These are phyloP conservation scores for Pterostichus niger DNA, from an alignment of 2,888 invertebrate genomes.

Conservation along the genomic window DNA sequence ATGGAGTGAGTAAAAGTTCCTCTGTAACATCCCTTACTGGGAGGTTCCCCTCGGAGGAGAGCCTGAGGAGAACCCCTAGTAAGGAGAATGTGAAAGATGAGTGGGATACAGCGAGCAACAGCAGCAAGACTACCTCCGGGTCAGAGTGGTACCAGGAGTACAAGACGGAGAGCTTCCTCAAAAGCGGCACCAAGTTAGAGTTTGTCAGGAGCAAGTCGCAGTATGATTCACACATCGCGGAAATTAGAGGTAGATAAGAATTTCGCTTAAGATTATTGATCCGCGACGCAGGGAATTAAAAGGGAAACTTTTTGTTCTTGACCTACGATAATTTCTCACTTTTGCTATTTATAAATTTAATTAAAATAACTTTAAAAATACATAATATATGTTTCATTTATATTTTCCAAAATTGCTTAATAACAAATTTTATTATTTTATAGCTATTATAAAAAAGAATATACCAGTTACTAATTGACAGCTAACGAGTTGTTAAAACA, in stretches of 20 bases:
- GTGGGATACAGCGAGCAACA: slow-evolving; percentile 75
- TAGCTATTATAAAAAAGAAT: too few species aligned
- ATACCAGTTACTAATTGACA: too few species aligned
- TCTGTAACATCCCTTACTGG: slow-evolving; percentile 78
- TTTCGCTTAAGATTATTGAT: slow-evolving; percentile 3
- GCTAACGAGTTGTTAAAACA: too few species aligned
- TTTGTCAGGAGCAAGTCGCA: slow-evolving; percentile 89
- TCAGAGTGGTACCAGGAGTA: slow-evolving; percentile 82
- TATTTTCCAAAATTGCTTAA: too few species aligned
- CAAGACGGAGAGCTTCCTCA: slow-evolving; percentile 81
- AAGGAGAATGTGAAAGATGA: slow-evolving; percentile 73
- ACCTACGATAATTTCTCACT: slow-evolving; percentile 55
- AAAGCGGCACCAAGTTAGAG: slow-evolving; percentile 84
- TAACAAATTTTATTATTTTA: too few species aligned
- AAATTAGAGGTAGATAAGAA: slow-evolving; percentile 86
- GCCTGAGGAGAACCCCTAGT: slow-evolving; percentile 77
- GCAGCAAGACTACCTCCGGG: slow-evolving; percentile 75
- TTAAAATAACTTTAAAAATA: too few species aligned
- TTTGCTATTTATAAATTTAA: too few species aligned
- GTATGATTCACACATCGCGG: slow-evolving; percentile 92
- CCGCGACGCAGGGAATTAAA: background rate
- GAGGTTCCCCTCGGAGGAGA: slow-evolving; percentile 80
- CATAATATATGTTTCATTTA: too few species aligned
- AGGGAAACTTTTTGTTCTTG: slow-evolving; percentile 12
- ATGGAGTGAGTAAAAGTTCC: slow-evolving; percentile 78